Conservation (phyloP, 2,888 invertebrate species). For the Gari tellinella region DNA sequence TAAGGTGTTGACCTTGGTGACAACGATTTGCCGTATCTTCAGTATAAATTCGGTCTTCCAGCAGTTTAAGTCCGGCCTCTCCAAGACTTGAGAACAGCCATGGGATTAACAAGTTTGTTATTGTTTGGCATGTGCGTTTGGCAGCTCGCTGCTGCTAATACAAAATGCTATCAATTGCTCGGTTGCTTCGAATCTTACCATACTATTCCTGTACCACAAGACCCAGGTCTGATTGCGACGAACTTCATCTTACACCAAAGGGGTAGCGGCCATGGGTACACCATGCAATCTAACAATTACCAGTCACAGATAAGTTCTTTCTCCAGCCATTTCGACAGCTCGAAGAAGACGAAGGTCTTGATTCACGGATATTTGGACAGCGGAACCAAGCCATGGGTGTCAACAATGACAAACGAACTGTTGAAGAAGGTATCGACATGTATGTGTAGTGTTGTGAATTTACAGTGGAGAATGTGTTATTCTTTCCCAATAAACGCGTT, state of each 20-base stretch:
- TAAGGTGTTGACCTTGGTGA: too few species aligned
- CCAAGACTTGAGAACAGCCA: too few species aligned
- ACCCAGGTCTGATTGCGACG: slow-evolving; percentile 22
- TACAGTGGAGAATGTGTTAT: too few species aligned
- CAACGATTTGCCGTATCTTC: too few species aligned
- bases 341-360: slow-evolving; percentile 40
- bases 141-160: background rate
- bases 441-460: too few species aligned
- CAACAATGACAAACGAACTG: slow-evolving; percentile 46
- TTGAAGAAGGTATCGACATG: slow-evolving; percentile 61
- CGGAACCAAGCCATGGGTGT: slow-evolving; percentile 48
- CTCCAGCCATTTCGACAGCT: slow-evolving; percentile 29
- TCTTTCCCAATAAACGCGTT: too few species aligned
- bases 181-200: slow-evolving; percentile 36
- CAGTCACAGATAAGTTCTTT: slow-evolving; percentile 16
- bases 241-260: slow-evolving; percentile 25
- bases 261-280: slow-evolving; percentile 6
- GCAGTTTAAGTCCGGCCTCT: too few species aligned
- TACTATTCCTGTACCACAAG: slow-evolving; percentile 31
- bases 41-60: too few species aligned
- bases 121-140: too few species aligned
- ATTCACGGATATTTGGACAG: slow-evolving; percentile 65
- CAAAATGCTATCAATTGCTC: slow-evolving; percentile 36
- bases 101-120: too few species aligned
- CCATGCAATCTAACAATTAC: slow-evolving; percentile 13